These are phyloP conservation scores for Sebastes diploproa DNA, from an alignment of 2,797 vertebrate species.

Conservation along the genomic window DNA sequence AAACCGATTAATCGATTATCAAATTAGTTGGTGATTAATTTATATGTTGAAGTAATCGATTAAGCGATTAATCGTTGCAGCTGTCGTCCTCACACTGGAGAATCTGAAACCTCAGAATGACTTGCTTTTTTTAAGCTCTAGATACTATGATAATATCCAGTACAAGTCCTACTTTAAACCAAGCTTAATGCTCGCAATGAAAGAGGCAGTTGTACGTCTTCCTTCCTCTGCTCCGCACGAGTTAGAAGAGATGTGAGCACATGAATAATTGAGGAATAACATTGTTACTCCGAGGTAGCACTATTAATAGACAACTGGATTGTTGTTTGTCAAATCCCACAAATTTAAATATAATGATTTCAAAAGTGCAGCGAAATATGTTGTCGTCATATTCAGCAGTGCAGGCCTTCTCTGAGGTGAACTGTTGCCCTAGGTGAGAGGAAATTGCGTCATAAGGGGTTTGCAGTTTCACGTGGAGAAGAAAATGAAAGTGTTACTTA, in stretches of 20 bases:
- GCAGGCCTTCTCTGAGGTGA: neutral
- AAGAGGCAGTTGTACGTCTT: neutral
- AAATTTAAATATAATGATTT: neutral
- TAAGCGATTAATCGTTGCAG: neutral
- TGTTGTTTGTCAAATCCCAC: neutral
- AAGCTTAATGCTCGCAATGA: neutral
- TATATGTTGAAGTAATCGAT: neutral
- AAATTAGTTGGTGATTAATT: neutral
- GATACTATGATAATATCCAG: neutral
- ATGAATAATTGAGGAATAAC: neutral
- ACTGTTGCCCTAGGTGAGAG: neutral
- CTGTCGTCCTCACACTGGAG: neutral
- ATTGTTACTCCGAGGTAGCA: neutral
- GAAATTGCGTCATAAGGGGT: slow-evolving; percentile 1
- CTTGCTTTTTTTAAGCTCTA: neutral
- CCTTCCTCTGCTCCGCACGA: neutral
- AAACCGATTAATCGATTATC: neutral
- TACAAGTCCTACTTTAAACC: neutral
- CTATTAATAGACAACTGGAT: neutral
- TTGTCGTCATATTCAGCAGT: neutral
- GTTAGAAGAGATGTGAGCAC: neutral
- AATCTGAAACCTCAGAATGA: neutral
- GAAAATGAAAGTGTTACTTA: slow-evolving; percentile 32
- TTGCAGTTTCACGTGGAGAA: slow-evolving; percentile 7
- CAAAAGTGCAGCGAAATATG: neutral